These are phyloP conservation scores for Chrysogorgia sp. DNA, from an alignment of 92 coral and sea anemone species.

Conservation along the genomic window DNA sequence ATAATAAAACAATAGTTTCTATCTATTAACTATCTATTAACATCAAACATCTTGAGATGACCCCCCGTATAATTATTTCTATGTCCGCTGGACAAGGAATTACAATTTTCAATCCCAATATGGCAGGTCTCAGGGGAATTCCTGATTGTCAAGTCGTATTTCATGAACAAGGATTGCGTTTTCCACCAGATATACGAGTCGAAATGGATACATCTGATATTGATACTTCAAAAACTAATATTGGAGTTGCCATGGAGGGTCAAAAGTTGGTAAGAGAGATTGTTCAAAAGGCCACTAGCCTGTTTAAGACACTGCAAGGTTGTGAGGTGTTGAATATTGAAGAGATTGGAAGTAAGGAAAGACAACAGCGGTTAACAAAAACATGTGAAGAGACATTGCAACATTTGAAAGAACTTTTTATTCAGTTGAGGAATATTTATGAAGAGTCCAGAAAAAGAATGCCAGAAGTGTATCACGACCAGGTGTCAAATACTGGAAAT, in stretches of 20 bases:
- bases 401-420: slow-evolving; percentile 32
- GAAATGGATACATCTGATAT: slow-evolving; percentile 28
- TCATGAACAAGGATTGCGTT: slow-evolving; percentile 27
- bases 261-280: slow-evolving; percentile 25
- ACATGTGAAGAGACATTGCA: slow-evolving; percentile 17
- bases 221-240: slow-evolving; percentile 25
- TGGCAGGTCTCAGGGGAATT: slow-evolving; percentile 34
- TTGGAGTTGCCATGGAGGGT: slow-evolving; percentile 26
- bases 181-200: slow-evolving; percentile 36
- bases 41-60: no score
- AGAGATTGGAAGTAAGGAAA: slow-evolving; percentile 34
- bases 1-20: not conserved
- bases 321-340: slow-evolving; percentile 33
- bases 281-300: slow-evolving; percentile 17
- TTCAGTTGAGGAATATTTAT: slow-evolving; percentile 18
- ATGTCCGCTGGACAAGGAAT: not conserved
- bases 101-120: not conserved
- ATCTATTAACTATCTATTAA: no score
- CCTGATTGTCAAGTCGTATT: slow-evolving; percentile 8
- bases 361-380: slow-evolving; percentile 25
- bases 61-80: slow-evolving; percentile 16
- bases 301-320: slow-evolving; percentile 21
- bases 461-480: slow-evolving; percentile 33
- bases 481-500: slow-evolving; percentile 28
- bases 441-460: slow-evolving; percentile 33